These are phyloP conservation scores for Matsumyia berberina DNA, from an alignment of 2,888 invertebrate genomes.

Conservation along the genomic window DNA sequence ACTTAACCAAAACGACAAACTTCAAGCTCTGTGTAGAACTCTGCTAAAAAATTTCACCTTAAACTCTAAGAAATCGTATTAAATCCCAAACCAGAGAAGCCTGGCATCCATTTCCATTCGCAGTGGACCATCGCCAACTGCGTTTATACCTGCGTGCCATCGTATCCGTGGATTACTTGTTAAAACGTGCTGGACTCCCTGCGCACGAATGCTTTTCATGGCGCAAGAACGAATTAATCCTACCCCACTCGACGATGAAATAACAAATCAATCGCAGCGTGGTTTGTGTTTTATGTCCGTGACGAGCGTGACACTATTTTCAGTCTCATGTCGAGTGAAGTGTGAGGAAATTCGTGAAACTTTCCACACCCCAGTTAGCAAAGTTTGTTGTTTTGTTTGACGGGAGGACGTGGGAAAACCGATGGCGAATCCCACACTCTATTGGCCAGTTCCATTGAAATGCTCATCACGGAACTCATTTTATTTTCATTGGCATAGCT, in stretches of 20 bases:
- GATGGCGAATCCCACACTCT: too few relatives aligned
- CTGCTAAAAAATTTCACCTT: too few relatives aligned
- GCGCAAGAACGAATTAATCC: background rate
- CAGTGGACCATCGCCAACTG: too few relatives aligned
- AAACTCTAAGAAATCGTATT: too few relatives aligned
- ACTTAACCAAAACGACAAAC: too few relatives aligned
- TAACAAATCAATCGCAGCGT: conserved; percentile 25
- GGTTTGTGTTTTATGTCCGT: background rate
- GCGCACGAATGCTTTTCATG: background rate
- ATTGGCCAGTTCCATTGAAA: conserved; percentile 1
- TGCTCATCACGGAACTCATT: conserved; percentile 36
- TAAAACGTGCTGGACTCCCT: too few relatives aligned
- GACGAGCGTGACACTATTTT: conserved; percentile 11
- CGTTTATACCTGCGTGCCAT: too few relatives aligned
- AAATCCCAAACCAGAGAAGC: too few relatives aligned
- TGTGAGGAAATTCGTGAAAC: conserved; percentile 10
- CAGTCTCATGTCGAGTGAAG: background rate
- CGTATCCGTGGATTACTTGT: too few relatives aligned
- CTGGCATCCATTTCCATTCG: too few relatives aligned
- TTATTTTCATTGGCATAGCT: conserved; percentile 15
- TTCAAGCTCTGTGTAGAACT: too few relatives aligned
- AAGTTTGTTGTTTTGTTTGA: background rate
- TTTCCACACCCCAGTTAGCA: background rate
- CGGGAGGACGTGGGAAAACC: background rate
- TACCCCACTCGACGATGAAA: background rate